Percentiles rank a stretch among this genome's conserved stretches.
Conservation (phyloP, 2,888 invertebrate species). For the Alentia gelatinosa region DNA sequence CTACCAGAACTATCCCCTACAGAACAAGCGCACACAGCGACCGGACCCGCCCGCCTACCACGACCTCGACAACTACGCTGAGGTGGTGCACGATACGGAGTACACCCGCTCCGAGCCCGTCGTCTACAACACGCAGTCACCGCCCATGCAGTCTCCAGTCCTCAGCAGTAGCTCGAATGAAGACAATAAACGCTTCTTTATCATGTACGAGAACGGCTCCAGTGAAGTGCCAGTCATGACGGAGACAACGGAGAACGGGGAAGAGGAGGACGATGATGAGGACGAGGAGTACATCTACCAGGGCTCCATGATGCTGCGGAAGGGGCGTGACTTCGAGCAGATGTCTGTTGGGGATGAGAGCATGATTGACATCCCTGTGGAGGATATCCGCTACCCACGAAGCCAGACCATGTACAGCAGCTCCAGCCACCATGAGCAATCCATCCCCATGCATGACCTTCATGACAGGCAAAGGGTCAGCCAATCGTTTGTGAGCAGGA, state of each 20-base stretch:
- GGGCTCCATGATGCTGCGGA: conserved; percentile 32
- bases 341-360: conserved; percentile 11
- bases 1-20: not conserved
- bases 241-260: not conserved
- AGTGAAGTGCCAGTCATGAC: not conserved
- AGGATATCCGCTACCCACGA: not conserved
- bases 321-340: not conserved
- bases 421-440: not conserved
- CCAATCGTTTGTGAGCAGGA: not conserved
- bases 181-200: conserved; percentile 35
- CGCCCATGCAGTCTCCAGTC: not conserved
- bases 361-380: conserved; percentile 28
- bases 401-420: not conserved
- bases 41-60: not conserved
- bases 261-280: not conserved
- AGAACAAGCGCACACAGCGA: not conserved
- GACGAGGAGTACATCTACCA: conserved; percentile 42
- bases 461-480: not conserved
- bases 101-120: not conserved
- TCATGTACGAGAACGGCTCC: not conserved
- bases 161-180: conserved; percentile 25
- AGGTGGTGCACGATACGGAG: conserved; percentile 7
- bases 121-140: not conserved
- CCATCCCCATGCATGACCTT: not conserved
- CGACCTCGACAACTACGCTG: not conserved